These are phyloP conservation scores for Struthidea cinerea DNA, from an alignment of 2,113 vertebrate species.

Conservation along the genomic window DNA sequence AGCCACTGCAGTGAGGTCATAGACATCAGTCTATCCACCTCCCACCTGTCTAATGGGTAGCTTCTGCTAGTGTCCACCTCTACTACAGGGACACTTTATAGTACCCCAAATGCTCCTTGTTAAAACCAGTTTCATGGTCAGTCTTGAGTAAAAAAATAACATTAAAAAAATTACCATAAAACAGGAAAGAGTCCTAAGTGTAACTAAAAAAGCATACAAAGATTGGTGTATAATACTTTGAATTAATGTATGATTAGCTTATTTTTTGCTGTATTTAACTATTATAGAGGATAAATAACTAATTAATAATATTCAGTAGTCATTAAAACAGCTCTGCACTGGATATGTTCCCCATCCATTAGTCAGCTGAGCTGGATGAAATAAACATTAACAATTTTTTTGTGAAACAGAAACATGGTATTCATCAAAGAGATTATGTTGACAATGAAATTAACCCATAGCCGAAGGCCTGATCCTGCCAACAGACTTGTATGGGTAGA, in stretches of 20 bases:
- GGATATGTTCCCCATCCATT: neutral
- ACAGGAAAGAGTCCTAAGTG: neutral
- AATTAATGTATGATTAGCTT: neutral
- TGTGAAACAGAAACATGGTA: neutral
- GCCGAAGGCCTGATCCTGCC: neutral
- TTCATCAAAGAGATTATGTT: neutral
- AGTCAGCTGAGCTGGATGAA: neutral
- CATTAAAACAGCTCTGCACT: neutral
- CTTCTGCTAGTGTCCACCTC: neutral
- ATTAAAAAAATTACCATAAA: neutral
- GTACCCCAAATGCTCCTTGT: neutral
- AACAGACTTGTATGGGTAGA: neutral
- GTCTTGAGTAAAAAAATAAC: neutral
- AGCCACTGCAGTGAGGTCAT: neutral
- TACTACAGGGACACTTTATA: neutral
- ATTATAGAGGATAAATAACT: neutral
- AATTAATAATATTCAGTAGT: neutral
- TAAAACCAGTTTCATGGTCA: neutral
- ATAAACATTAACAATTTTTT: neutral
- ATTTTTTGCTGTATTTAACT: neutral
- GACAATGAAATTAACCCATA: neutral
- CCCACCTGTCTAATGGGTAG: neutral
- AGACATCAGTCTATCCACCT: neutral
- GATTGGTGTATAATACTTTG: accelerated
- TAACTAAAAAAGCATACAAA: neutral